Percentiles rank a stretch among this genome's conserved stretches.
Conservation (phyloP, 2,888 invertebrate species). For the Napeogenes inachia region DNA sequence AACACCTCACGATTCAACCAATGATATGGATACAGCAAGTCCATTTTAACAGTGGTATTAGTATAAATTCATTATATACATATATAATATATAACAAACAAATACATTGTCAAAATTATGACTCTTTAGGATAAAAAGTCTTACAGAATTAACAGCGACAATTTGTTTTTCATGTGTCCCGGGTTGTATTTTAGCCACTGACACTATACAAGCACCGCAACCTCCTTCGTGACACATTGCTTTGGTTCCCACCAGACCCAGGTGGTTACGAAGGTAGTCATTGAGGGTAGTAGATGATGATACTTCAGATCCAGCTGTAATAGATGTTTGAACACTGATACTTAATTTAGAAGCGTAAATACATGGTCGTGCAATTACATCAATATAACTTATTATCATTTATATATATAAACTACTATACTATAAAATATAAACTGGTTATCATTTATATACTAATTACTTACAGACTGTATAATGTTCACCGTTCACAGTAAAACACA, state of each 20-base stretch:
- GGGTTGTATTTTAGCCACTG: conserved; percentile 64
- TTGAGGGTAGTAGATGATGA: conserved; percentile 71
- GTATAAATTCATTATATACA: too few species aligned
- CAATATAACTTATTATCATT: too few species aligned
- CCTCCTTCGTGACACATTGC: conserved; percentile 84
- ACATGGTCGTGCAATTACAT: too few species aligned
- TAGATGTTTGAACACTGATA: not conserved
- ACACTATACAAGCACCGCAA: conserved; percentile 81
- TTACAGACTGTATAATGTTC: conserved; percentile 46
- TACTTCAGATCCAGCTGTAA: conserved; percentile 47
- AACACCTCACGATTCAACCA: too few species aligned
- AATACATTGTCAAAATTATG: too few species aligned
- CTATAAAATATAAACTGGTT: too few species aligned
- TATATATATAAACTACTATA: too few species aligned
- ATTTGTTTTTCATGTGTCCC: conserved; percentile 65
- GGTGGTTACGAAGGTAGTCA: conserved; percentile 76
- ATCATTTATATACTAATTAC: conserved; percentile 27
- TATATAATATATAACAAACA: too few species aligned
- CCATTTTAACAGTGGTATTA: too few species aligned
- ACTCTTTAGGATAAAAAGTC: conserved; percentile 29
- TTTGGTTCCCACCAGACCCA: conserved; percentile 80
- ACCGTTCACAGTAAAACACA: conserved; percentile 53
- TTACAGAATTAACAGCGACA: conserved; percentile 82
- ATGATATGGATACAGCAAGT: too few species aligned
- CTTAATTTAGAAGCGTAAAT: too few species aligned